Base-by-base conservation (phyloP, 2,888 invertebrate species). In the Eustalomyia histrio region DNA sequence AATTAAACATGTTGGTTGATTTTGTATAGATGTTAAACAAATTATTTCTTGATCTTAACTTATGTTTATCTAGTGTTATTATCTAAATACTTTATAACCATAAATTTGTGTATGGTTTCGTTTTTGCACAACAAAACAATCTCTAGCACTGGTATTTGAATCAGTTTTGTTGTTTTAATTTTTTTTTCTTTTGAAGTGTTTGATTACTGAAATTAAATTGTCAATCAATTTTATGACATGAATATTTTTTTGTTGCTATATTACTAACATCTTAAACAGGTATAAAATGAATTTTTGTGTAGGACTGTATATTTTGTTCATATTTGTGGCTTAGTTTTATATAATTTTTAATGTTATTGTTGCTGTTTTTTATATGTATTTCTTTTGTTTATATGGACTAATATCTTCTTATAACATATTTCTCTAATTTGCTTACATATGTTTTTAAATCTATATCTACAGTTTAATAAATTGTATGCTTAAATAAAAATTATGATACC, bases 171-270 rank as follows among this genome's bases (percentile, higher is more conserved):
- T 21, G 4, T 21, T 21, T 21, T 21, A 21, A 3, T 21, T 21
- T 35, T 6, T 35, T 53, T 64, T 64, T 53, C 18, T 33, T 61
- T 60, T 52, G 39, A 43, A 74, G 58, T 63, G 18, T 71, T 83
- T 74, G 57, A 65, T 78, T 72, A 76, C 82, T 80, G 81, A 87
- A 88, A 88, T 88, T 88, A 87, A 87, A 87, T 87, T 88, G 86
- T 87, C 88, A 87, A 86, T 87, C 87, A 87, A 85, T 87, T 88
- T 87, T 86, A 87, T 87, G 84, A 83, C 84, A 76, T 83, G 80
- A 76, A 17, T 35, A 55, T 64, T 17, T 17, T 14, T 39, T 18
- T 14, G 47, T 61, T 61, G 14, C 10, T 9, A 12, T 39, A 1
- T 12, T 39, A 39, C n/a, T 2, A 35, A 17, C 8, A 58, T 6